Evolutionary conservation across 2,113 vertebrate species (phyloP).

Genomic region (Nibea albiflora): DNA sequence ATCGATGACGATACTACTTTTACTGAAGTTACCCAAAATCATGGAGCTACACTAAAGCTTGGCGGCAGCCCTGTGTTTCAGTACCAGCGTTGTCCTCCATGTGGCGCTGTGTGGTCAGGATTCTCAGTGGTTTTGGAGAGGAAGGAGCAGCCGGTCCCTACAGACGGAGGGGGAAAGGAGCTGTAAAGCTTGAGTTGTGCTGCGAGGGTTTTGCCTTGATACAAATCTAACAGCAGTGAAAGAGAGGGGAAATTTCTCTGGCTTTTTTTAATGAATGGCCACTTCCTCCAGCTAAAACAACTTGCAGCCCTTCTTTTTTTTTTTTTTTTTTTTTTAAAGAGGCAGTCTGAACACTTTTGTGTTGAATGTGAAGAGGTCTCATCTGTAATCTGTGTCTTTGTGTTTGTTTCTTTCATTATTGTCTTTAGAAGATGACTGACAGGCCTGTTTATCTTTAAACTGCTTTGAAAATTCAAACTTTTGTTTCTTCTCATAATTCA

Average conservation of each 20-base stretch:
- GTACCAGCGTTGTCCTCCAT: conserved; percentile 68
- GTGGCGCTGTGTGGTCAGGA: conserved; percentile 83
- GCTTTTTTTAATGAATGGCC: conserved; percentile 78
- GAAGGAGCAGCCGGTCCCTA: conserved; percentile 12
- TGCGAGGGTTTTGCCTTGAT: conserved; percentile 74
- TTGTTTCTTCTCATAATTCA: conserved; percentile 8
- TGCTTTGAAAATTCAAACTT: background rate
- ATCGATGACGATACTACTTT: background rate
- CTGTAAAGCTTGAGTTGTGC: conserved; percentile 69
- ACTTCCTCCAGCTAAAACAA: conserved; percentile 74
- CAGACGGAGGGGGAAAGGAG: conserved; percentile 42
- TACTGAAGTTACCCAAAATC: background rate
- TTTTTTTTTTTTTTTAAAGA: conserved; percentile 11
- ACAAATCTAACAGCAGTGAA: conserved; percentile 77
- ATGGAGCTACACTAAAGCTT: background rate
- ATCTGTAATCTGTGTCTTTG: background rate
- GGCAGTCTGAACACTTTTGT: conserved; percentile 9
- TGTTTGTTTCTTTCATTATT: background rate
- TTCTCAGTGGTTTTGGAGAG: conserved; percentile 48
- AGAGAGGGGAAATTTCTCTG: conserved; percentile 62
- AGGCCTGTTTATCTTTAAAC: conserved; percentile 1
- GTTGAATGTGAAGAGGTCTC: background rate
- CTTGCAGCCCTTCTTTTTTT: conserved; percentile 46
- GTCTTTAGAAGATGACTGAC: background rate
- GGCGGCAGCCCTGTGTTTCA: background rate